Percentiles rank a stretch among this genome's conserved stretches.
phyloP scores from a whole-genome alignment of 2,888 invertebrate genomes.

The Nomada ferruginata region DNA sequence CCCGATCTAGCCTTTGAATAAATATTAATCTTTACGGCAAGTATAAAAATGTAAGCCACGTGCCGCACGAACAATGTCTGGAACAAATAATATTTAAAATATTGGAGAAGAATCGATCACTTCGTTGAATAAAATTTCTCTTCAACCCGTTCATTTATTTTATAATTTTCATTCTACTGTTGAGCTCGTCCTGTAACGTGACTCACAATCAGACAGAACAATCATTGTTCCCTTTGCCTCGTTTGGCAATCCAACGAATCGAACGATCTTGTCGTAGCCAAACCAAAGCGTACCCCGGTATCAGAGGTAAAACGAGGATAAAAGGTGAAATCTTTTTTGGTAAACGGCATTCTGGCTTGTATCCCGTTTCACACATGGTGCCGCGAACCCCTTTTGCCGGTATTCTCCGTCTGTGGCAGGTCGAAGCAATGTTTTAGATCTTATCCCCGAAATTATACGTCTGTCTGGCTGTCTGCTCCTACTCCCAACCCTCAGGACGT shows the following conservation, averaged over 20 bases:
- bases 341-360: conserved; percentile 62
- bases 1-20: too few species aligned
- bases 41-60: neutral
- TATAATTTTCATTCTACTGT: neutral
- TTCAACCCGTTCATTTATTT: neutral
- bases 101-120: neutral
- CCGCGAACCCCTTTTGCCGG: conserved; percentile 71
- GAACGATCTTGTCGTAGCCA: conserved; percentile 27
- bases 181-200: too few species aligned
- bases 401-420: conserved; percentile 80
- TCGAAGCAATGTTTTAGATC: conserved; percentile 80
- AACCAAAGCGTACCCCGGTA: conserved; percentile 16
- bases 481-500: conserved; percentile 75
- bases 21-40: neutral
- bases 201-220: too few species aligned
- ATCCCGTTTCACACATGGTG: conserved; percentile 80
- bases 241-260: conserved; percentile 17
- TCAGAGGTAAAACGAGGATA: conserved; percentile 44
- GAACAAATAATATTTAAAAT: too few species aligned
- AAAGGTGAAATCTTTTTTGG: conserved; percentile 59
- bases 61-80: too few species aligned
- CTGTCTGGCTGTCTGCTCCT: conserved; percentile 81
- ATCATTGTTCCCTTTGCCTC: neutral
- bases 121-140: neutral
- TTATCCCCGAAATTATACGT: conserved; percentile 83